Base-by-base conservation (phyloP, 1,140 invertebrate genomes). In the Acromyrmex heyeri region DNA sequence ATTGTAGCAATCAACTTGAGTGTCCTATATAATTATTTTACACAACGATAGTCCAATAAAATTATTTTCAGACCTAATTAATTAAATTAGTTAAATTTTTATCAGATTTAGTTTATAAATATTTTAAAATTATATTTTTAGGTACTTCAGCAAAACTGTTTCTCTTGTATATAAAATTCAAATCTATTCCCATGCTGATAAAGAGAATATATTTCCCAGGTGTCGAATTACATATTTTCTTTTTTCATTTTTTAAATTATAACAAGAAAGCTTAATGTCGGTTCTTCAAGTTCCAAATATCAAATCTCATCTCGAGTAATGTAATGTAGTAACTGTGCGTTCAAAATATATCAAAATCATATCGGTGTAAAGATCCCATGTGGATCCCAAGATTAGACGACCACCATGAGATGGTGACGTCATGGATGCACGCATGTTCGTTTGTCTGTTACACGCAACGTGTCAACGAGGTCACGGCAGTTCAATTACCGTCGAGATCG, bases 401-500 rank as follows among this genome's bases (percentile, higher is more conserved):
- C 14, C 38, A 82, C 16, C 14, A 12, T n/a, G 55, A 61, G 24
- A 82, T 24, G 55, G 6, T 82, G 55, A 73, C 18, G 67, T 82
- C 79, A 82, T 18, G 21, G 69, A 73, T 73, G 24, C 12, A 50
- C 73, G 67, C 12, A 50, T 73, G 7, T 53, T 34, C 24, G 44
- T 55, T 38, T 24, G 30, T 50, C 65, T 57, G 86, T 81, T 87
- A 69, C 76, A 87, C 59, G 21, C 70, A 61, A 82, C 48, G n/a
- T 62, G 34, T 72, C 69, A 88, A 88, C 38, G 77, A 34, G 76
- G 86, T 88, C 87, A 64, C 50, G 67, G 59, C 77, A 67, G 30
- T 70, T 83, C 78, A 81, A 76, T 88, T 83, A 85, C n/a, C 50
- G 48, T 59, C 78, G 30, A 75, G 61, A 69, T 73, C 7, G 44